Percentiles rank a stretch among this genome's conserved stretches.
phyloP scores from a whole-genome alignment of 2,797 vertebrate species.

The Zalophus californianus region DNA sequence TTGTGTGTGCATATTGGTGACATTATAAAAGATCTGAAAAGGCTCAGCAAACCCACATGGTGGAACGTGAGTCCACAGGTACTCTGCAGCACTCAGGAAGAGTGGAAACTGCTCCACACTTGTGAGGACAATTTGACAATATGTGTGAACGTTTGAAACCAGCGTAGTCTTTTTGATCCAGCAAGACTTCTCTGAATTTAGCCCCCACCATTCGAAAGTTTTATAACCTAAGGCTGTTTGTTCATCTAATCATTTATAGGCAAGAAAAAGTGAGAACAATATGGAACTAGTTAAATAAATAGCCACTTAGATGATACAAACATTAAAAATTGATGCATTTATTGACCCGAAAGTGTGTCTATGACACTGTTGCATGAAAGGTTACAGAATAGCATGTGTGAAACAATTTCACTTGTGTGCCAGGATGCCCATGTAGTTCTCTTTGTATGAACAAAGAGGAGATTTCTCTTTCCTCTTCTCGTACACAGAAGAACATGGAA shows the following conservation, averaged over 20 bases:
- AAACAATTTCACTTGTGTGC: neutral
- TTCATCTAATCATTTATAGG: neutral
- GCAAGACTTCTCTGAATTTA: neutral
- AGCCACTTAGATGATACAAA: neutral
- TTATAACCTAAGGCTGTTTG: neutral
- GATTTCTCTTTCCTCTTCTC: neutral
- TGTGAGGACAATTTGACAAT: neutral
- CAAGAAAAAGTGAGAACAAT: neutral
- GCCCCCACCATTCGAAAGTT: neutral
- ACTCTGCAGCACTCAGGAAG: no score
- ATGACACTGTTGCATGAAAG: neutral
- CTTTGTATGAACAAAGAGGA: neutral
- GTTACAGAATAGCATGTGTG: neutral
- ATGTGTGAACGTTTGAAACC: neutral
- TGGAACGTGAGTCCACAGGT: fast-evolving
- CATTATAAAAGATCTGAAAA: neutral
- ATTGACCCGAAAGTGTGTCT: neutral
- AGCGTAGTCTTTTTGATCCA: neutral
- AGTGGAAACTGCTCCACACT: neutral
- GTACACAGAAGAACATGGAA: neutral
- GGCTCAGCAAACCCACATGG: neutral
- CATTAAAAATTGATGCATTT: neutral
- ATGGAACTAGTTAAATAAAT: neutral
- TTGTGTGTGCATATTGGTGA: neutral
- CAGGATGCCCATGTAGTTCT: neutral